phyloP scores from a whole-genome alignment of 1,140 invertebrate genomes.

The Ostrea edulis region DNA sequence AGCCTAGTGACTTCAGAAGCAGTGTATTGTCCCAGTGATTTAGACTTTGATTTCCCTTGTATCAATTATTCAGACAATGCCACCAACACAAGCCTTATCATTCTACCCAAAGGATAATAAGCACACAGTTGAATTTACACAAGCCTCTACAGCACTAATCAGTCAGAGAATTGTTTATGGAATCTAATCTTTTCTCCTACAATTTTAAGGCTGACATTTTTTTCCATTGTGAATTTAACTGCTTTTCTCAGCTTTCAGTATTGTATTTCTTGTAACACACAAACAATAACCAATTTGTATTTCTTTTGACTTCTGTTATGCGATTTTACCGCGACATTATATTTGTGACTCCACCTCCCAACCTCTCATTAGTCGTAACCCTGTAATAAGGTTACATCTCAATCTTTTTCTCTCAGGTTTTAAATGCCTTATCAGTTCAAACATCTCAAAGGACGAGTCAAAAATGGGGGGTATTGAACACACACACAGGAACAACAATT shows the following conservation, averaged over 20 bases:
- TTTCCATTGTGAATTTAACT: conserved; percentile 7
- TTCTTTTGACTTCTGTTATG: neutral
- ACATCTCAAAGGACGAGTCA: neutral
- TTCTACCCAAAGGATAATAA: neutral
- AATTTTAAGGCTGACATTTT: conserved; percentile 8
- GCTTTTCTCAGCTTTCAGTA: conserved; percentile 19
- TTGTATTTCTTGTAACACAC: conserved; percentile 18
- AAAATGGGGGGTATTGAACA: neutral
- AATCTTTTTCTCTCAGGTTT: neutral
- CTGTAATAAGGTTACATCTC: neutral
- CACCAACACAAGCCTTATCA: neutral
- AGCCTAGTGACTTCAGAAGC: neutral
- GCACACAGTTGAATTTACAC: conserved; percentile 2
- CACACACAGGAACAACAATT: neutral
- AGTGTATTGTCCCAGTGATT: conserved; percentile 15
- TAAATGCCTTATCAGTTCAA: conserved; percentile 8
- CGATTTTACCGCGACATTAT: neutral
- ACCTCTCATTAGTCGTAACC: conserved; percentile 7
- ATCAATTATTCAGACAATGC: conserved; percentile 30
- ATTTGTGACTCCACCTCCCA: neutral
- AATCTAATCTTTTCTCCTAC: conserved; percentile 26
- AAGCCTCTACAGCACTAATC: conserved; percentile 7
- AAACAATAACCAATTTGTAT: conserved; percentile 33
- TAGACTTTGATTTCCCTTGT: neutral
- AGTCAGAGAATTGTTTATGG: conserved; percentile 18